Evolutionary conservation across 2,888 invertebrate species (phyloP).

Genomic region (Buathra laborator): DNA sequence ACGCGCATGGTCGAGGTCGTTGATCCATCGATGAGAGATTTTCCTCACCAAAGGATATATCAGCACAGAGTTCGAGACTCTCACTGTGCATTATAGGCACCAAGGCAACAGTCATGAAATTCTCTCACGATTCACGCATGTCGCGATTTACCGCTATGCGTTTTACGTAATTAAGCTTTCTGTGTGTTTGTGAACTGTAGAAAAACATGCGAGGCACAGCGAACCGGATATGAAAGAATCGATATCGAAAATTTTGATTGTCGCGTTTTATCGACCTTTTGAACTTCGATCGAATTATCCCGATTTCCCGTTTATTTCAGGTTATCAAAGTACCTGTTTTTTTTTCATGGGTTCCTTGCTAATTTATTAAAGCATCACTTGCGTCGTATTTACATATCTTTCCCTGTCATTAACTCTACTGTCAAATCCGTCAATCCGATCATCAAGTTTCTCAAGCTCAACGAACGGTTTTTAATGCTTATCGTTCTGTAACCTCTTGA

Average conservation of each 20-base stretch:
- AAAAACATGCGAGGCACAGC: neutral
- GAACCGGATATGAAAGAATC: conserved; percentile 29
- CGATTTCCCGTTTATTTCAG: neutral
- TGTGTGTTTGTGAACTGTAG: neutral
- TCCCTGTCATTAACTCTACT: neutral
- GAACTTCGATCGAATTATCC: neutral
- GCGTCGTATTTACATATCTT: neutral
- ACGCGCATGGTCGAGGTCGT: conserved; percentile 78
- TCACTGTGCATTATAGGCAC: conserved; percentile 51
- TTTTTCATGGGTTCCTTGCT: neutral
- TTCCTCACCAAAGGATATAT: conserved; percentile 71
- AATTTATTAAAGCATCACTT: neutral
- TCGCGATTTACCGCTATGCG: conserved; percentile 58
- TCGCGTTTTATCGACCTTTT: neutral
- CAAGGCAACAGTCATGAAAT: conserved; percentile 49
- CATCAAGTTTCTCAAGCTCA: neutral
- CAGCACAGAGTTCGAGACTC: conserved; percentile 59
- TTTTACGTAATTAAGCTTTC: conserved; percentile 53
- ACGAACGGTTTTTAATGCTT: neutral
- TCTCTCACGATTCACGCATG: conserved; percentile 57
- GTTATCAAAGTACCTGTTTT: neutral
- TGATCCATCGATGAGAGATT: conserved; percentile 81
- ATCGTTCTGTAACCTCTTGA: neutral
- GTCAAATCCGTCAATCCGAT: neutral
- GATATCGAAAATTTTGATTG: conserved; percentile 31